Base-by-base conservation (phyloP, 2,113 vertebrate species). In the Calypte anna region DNA sequence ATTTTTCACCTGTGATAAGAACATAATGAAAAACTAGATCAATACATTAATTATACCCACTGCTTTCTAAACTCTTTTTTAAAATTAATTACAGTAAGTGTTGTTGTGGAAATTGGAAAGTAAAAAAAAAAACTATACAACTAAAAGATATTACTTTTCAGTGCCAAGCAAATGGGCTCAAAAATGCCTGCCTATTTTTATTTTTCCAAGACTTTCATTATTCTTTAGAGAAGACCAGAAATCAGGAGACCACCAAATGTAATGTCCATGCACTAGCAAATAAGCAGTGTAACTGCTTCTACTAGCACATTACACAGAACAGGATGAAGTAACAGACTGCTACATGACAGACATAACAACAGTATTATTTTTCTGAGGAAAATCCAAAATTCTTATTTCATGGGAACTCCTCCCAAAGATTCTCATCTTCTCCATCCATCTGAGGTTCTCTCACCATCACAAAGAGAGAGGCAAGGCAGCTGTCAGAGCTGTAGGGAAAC, bases 11-110 rank as follows among this genome's bases (percentile, higher is more conserved):
- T 97, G 91, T 96, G 92, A 97, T 97, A 97, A 95, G 91, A 97
- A 96, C 91, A 97, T 97, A 97, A 98, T 98, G 96, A 95, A 96
- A 97, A 97, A 88, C 79, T 82, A 91, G 96, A 98, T 97, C 95
- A 86, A 98, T 98, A 96, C 92, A 92, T 96, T 97, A 97, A 97
- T 98, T 98, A 98, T 96, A 96, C 70, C 62, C 40, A 73, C 88
- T 93, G 91, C 88, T 96, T 97, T 97, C 93, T 93, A 95, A 97
- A 91, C 40, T 81, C 73, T 84, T 77, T 92, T 95, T 96, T 96
- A 46, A 96, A 97, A 97, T 97, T 88, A 97, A 96, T 96, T 97
- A 96, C 70, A 31, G 79, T 96, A 96, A 97, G 51, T 75, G 50
- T 55, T 84, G 53, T 54, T 74, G 27, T 94, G 74, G 85, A 96